Evolutionary conservation across 2,113 vertebrate species (phyloP).

Genomic region (Cygnus atratus): DNA sequence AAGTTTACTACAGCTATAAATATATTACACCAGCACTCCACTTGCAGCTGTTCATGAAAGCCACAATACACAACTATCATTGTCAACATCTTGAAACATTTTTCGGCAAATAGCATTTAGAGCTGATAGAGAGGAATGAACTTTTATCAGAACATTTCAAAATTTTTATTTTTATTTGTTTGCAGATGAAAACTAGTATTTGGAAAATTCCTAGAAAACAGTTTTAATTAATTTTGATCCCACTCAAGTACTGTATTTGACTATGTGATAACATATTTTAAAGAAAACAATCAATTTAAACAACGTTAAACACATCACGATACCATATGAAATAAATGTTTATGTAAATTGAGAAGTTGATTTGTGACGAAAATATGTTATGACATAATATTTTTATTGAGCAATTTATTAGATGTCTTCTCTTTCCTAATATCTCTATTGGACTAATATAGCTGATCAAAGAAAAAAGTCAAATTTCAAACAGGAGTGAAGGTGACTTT

Average conservation of each 20-base stretch:
- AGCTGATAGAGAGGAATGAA: slow-evolving; percentile 2
- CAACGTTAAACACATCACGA: background rate
- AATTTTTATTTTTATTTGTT: background rate
- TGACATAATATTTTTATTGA: background rate
- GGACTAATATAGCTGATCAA: background rate
- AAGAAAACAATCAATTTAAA: background rate
- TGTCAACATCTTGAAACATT: background rate
- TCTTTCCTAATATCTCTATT: background rate
- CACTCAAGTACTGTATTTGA: background rate
- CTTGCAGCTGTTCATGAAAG: slow-evolving; percentile 36
- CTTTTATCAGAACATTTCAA: background rate
- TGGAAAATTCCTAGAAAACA: background rate
- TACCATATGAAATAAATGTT: background rate
- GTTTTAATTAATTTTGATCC: background rate
- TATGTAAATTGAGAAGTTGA: background rate
- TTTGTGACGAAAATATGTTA: background rate
- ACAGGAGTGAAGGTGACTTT: background rate
- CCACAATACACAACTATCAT: slow-evolving; percentile 12
- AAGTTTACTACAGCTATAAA: slow-evolving; percentile 13
- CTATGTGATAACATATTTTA: background rate
- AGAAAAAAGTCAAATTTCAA: background rate
- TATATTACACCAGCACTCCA: background rate
- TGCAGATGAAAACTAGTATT: background rate
- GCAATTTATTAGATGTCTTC: background rate
- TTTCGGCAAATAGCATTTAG: background rate